Evolutionary conservation across 2,113 vertebrate species (phyloP).

Genomic region (Corythornis vintsioides): DNA sequence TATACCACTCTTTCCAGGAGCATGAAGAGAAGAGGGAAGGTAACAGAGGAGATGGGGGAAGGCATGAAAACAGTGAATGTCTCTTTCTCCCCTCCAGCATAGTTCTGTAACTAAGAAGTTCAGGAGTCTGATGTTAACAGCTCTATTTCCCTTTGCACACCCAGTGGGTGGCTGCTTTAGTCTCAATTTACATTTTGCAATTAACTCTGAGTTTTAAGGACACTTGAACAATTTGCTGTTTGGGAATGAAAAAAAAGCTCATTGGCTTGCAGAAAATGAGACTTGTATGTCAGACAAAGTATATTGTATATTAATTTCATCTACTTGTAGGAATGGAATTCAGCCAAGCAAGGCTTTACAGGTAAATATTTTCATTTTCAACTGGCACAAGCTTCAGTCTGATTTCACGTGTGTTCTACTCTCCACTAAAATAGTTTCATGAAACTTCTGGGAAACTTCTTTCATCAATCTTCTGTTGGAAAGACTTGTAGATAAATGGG

Average conservation of each 20-base stretch:
- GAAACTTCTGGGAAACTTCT: neutral
- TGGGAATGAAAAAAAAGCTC: neutral
- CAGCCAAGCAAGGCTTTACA: neutral
- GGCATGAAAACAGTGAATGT: too few relatives aligned
- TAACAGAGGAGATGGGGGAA: too few relatives aligned
- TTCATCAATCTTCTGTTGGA: neutral
- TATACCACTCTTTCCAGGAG: too few relatives aligned
- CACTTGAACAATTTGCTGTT: neutral
- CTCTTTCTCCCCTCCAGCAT: neutral
- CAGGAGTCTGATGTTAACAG: neutral
- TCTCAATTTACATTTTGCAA: neutral
- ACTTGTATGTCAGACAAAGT: neutral
- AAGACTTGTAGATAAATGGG: neutral
- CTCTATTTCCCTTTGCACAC: neutral
- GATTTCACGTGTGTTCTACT: neutral
- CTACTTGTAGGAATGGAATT: neutral
- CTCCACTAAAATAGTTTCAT: neutral
- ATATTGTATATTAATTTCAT: neutral
- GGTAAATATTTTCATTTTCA: neutral
- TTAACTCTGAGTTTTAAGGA: neutral
- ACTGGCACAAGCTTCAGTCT: neutral
- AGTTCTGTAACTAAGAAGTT: neutral
- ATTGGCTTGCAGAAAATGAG: neutral
- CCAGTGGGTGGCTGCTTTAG: neutral
- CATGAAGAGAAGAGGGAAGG: too few relatives aligned